Evolutionary conservation across 2,113 vertebrate species (phyloP), one percentile per base, ranked within the genome.

Genomic region (Oreotrochilus melanogaster): DNA sequence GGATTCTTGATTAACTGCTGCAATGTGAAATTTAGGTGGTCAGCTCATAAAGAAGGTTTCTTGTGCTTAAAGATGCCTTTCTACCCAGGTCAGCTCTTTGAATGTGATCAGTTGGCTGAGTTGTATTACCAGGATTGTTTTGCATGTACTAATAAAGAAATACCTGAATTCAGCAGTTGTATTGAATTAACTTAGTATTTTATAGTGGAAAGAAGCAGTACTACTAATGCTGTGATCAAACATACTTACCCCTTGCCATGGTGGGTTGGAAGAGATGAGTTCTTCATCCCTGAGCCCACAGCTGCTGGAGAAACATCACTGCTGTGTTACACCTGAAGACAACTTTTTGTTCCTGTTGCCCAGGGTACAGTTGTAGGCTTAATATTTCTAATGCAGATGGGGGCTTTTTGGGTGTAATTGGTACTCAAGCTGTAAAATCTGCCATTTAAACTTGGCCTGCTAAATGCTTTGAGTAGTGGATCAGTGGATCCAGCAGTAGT

Each of bases 1-100:
- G 35, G 35, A 69, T 93, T n/a, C 43, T 84, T 87, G n/a, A 54
- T 37, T 43, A 75, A 57, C 87, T 93, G 48, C 80, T 65, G 86
- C 87, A 94, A 76, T 58, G 56, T 58, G 91, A 24, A 57, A 30
- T 95, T 95, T 69, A 89, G n/a, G 53, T 50, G 53, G 23, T 18
- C 45, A 23, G 16, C 22, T 69, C 27, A 11, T 57, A 47, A 54
- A 80, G 80, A 65, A 51, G 42, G 25, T 51, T 45, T 95, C 51
- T 62, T 54, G 35, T 35, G 53, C 35, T 53, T 24, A 51, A 78
- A 5, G 56, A 25, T 80, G n/a, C 6, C 23, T 60, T 3, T 78
- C n/a, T 47, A 7, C 53, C 50, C 60, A n/a, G 62, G 43, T 64
- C 30, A 82, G 28, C 57, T 95, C 53, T 76, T 72, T 35, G 15